These are phyloP conservation scores for Zoanthus solanderi DNA, from an alignment of 92 coral and sea anemone genomes.

Conservation along the genomic window DNA sequence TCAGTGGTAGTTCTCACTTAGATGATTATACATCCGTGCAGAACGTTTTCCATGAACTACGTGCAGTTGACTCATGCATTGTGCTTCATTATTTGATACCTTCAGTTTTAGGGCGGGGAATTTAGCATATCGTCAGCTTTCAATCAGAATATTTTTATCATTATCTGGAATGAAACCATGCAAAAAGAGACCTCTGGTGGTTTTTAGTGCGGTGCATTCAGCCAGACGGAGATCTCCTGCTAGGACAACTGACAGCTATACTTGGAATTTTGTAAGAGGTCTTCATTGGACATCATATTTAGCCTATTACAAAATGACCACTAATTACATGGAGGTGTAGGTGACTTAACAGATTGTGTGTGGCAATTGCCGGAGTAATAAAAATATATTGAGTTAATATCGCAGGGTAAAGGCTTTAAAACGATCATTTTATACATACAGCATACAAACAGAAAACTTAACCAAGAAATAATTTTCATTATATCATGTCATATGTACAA, in stretches of 20 bases:
- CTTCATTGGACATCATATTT: too few species aligned
- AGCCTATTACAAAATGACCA: too few species aligned
- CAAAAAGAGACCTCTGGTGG: background rate
- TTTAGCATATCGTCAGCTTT: background rate
- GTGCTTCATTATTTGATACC: background rate
- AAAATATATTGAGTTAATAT: too few species aligned
- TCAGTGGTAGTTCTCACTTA: too few species aligned
- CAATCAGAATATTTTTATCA: background rate
- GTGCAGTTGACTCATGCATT: background rate
- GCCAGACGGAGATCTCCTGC: background rate
- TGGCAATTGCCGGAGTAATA: too few species aligned
- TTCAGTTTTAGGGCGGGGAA: background rate
- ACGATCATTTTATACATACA: too few species aligned
- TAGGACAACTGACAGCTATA: background rate
- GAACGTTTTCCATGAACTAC: background rate
- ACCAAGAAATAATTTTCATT: too few species aligned
- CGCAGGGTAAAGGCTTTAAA: too few species aligned
- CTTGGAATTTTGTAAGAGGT: background rate
- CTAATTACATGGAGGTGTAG: too few species aligned
- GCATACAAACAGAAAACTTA: too few species aligned
- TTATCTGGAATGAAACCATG: conserved; percentile 5
- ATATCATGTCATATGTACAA: too few species aligned
- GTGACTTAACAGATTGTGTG: too few species aligned
- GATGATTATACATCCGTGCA: background rate
- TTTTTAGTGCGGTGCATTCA: background rate